Base-by-base conservation (phyloP, 2,797 vertebrate species). In the Fratercula arctica region DNA sequence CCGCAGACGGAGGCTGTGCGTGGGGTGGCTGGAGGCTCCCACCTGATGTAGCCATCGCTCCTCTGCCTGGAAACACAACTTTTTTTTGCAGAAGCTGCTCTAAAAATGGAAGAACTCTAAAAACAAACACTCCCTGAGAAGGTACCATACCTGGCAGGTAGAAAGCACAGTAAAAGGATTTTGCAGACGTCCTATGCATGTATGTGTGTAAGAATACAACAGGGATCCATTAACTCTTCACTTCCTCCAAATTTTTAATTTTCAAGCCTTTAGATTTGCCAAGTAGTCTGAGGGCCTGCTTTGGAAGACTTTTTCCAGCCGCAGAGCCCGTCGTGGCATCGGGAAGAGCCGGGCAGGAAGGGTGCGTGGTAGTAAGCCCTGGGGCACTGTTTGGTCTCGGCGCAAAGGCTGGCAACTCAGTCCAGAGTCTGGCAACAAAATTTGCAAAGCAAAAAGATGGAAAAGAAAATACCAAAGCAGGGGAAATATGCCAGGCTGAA, bases 321-420 rank as follows among this genome's bases (percentile, higher is more conserved):
- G 31, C 37, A 85, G 51, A 85, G 48, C 11, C 39, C 1, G 2
- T 60, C 2, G 5, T n/a, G 41, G 35, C 41, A 53, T 1, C 0
- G 0, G 9, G 12, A 35, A 69, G 25, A 66, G 10, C 56, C 23
- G 3, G 0, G 0, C 39, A 43, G 29, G 43, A 31, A 84, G 3
- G 10, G 4, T n/a, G 10, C 15, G 2, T 25, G 85, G 26, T 37
- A 80, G 20, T 41, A 37, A 59, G 48, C 50, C 11, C 35, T 10
- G 13, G 16, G 41, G 25, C 56, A 37, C 5, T 1, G 0, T 68
- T 74, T 3, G 6, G 23, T 54, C 69, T 78, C 5, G 2, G 29
- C 16, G 28, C 18, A 41, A 43, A 68, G 17, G 15, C 51, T 45
- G n/a, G 33, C 53, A 77, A 56, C 3, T 45, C 45, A 45, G 45